phyloP scores from a whole-genome alignment of 2,888 invertebrate genomes.

The Lysandra bellargus region DNA sequence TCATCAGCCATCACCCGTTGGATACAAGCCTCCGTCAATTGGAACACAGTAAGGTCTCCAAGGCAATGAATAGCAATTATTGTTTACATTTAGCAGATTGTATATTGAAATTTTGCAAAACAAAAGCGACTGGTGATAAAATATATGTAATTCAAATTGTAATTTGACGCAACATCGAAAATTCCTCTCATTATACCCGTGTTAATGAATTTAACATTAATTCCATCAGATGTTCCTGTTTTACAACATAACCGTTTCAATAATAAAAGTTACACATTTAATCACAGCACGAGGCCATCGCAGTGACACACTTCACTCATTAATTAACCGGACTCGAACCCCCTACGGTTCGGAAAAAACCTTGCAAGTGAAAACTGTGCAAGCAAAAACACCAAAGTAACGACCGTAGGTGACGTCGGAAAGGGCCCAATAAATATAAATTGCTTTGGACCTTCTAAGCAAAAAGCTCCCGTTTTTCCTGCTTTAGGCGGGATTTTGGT shows the following conservation, averaged over 20 bases:
- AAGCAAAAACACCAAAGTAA: conserved; percentile 22
- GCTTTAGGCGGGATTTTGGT: conserved; percentile 33
- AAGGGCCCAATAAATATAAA: conserved; percentile 37
- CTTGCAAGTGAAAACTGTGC: conserved; percentile 28
- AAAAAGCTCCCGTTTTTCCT: conserved; percentile 19
- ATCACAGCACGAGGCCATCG: conserved; percentile 9
- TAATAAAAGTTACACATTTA: conserved; percentile 7
- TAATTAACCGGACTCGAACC: conserved; percentile 32
- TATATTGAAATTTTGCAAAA: neutral
- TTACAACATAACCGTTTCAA: conserved; percentile 10
- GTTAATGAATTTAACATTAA: neutral
- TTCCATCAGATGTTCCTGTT: conserved; percentile 4
- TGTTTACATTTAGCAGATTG: neutral
- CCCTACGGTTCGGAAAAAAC: conserved; percentile 31
- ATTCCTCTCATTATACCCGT: neutral
- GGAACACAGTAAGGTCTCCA: neutral
- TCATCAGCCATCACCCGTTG: neutral
- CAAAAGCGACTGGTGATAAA: neutral
- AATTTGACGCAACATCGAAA: neutral
- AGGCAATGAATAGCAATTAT: no score
- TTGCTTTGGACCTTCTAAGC: conserved; percentile 32
- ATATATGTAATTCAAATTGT: neutral
- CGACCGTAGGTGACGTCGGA: conserved; percentile 32
- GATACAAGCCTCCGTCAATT: neutral
- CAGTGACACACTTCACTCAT: conserved; percentile 33